Base-by-base conservation (phyloP, 2,797 vertebrate species). In the Neoniphon sammara region DNA sequence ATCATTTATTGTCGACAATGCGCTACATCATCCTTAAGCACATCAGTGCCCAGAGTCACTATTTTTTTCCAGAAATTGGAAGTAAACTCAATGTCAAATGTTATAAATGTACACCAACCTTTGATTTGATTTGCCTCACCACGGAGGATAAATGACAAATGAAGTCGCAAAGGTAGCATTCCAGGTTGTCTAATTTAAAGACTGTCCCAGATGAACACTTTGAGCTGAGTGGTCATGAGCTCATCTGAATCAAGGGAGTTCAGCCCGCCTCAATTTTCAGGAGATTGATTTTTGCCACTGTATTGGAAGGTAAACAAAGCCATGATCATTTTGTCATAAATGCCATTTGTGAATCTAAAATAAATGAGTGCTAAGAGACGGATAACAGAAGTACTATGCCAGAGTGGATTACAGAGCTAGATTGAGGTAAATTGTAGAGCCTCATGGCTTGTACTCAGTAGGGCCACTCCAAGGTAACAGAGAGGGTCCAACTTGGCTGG, bases 151-250 rank as follows among this genome's bases (percentile, higher is more conserved):
- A 71, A 81, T 69, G 65, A 75, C 62, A 57, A 27, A 27, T 27
- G 25, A 75, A 54, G 55, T 62, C n/a, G 61, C 62, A 63, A 64
- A 72, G 71, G 66, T 49, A 57, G 30, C 36, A 31, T 64, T 70
- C 39, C 59, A 69, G 74, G 66, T 75, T 72, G 75, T 80, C 66
- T 78, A 23, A 78, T 83, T 78, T 74, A 78, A 81, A 85, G 69
- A 82, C 66, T 57, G 61, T 55, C 61, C 52, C 62, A 44, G 47
- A 80, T 70, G 58, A 70, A 52, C 77, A 70, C 64, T 17, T 55
- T 25, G 12, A 23, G 59, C 66, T 70, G 4, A 77, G 44, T 56
- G 42, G 68, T 69, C 67, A 10, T 30, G 50, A 82, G 70, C 80
- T 80, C 42, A 1, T 72, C 56, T 60, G 60, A 75, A 70, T 62